These are phyloP conservation scores for Lithobates sylvaticus DNA, from an alignment of 2,797 vertebrate species.

Conservation along the genomic window DNA sequence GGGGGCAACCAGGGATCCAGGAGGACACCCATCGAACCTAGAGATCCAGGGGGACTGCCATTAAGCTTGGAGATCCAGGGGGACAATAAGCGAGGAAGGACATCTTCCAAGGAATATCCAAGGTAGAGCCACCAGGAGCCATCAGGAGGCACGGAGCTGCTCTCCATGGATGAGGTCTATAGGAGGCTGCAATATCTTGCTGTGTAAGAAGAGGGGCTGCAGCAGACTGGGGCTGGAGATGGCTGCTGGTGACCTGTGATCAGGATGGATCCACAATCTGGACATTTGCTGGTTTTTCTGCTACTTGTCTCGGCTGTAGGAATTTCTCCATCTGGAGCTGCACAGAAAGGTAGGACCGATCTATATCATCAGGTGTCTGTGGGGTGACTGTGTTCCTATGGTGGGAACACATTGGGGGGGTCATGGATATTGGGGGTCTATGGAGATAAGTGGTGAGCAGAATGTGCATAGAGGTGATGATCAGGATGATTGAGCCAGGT, in stretches of 20 bases:
- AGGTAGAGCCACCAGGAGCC: not conserved
- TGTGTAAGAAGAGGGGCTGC: conserved; percentile 8
- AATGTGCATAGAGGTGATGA: not conserved
- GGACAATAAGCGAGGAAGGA: not conserved
- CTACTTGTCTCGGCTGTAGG: conserved; percentile 21
- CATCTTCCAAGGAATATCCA: conserved; percentile 23
- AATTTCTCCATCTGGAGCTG: conserved; percentile 39
- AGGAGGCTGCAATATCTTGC: not conserved
- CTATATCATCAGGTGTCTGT: conserved; percentile 50
- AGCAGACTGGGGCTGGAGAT: conserved; percentile 21
- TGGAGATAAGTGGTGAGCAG: not conserved
- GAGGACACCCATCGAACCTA: no score
- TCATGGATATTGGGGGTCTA: not conserved
- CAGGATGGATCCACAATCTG: conserved; percentile 38
- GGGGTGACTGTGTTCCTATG: conserved; percentile 3
- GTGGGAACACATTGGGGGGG: not conserved
- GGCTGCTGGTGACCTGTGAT: conserved; percentile 44
- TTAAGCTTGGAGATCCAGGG: not conserved
- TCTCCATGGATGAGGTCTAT: conserved; percentile 1
- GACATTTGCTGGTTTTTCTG: conserved; percentile 38
- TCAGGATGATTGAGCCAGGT: not conserved
- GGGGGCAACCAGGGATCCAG: no score
- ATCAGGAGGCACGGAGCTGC: not conserved
- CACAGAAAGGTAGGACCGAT: conserved; percentile 48
- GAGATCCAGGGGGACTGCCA: not conserved